These are phyloP conservation scores for Apamea epomidion DNA, from an alignment of 2,888 invertebrate genomes.

Conservation along the genomic window DNA sequence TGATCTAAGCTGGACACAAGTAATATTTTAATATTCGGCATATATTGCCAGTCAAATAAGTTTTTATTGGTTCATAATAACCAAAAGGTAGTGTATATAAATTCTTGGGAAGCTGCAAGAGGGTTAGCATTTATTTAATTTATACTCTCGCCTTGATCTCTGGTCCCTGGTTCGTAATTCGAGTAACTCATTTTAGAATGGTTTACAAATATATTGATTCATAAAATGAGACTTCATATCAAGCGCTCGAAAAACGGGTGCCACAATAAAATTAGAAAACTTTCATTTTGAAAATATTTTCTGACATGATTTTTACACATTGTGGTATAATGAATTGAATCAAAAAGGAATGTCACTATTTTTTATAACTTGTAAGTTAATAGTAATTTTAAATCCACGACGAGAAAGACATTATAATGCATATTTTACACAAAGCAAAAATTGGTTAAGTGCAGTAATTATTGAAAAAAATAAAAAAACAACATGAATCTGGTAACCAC, in stretches of 20 bases:
- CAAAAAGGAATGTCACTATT: slow-evolving; percentile 66
- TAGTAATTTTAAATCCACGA: slow-evolving; percentile 34
- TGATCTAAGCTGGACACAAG: slow-evolving; percentile 72
- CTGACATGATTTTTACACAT: slow-evolving; percentile 24
- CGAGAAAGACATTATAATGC: slow-evolving; percentile 27
- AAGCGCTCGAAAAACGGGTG: slow-evolving; percentile 12
- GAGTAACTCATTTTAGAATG: slow-evolving; percentile 50
- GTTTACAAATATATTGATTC: slow-evolving; percentile 42
- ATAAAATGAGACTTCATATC: slow-evolving; percentile 33
- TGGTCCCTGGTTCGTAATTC: slow-evolving; percentile 67
- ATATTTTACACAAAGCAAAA: slow-evolving; percentile 43
- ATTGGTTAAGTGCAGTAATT: slow-evolving; percentile 23
- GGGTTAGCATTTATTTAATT: slow-evolving; percentile 50
- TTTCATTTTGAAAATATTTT: slow-evolving; percentile 21
- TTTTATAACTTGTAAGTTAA: slow-evolving; percentile 32
- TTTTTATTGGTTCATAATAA: slow-evolving; percentile 29
- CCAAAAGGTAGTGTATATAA: slow-evolving; percentile 29
- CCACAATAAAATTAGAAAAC: slow-evolving; percentile 25
- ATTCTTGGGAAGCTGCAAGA: slow-evolving; percentile 63
- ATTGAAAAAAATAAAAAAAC: slow-evolving; percentile 31
- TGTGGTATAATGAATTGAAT: slow-evolving; percentile 43
- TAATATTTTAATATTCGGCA: slow-evolving; percentile 26
- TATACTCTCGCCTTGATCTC: slow-evolving; percentile 62
- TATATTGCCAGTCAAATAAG: slow-evolving; percentile 22
- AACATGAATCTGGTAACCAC: slow-evolving; percentile 62